phyloP scores from a whole-genome alignment of 64 coral and sea anemone species.

The Montipora efflorescens region DNA sequence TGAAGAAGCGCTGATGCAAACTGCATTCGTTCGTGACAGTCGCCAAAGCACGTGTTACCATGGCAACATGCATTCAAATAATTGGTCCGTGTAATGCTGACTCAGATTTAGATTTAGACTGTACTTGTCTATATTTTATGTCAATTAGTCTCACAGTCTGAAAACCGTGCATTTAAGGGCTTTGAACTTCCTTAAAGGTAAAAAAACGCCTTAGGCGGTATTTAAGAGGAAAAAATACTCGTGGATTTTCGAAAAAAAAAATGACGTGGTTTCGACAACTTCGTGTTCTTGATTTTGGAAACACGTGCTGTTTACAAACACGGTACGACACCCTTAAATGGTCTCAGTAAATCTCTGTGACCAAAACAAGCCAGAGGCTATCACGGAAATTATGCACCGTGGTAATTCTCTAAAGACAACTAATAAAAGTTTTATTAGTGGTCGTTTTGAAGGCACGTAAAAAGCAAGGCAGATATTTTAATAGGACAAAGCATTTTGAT shows the following conservation, averaged over 20 bases:
- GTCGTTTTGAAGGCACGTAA: not conserved
- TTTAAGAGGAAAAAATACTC: not conserved
- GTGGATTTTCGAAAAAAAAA: not conserved
- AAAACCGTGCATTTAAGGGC: too few species aligned
- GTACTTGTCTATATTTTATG: too few species aligned
- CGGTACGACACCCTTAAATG: not conserved
- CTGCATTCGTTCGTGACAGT: not conserved
- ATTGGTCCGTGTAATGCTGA: not conserved
- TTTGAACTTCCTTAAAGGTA: not conserved
- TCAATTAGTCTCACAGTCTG: too few species aligned
- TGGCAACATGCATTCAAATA: not conserved
- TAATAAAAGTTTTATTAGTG: not conserved
- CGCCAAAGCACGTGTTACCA: not conserved
- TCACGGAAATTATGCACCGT: not conserved
- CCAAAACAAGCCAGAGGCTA: not conserved
- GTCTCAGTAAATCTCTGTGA: not conserved
- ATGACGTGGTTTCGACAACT: not conserved
- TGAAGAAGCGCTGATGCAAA: too few species aligned
- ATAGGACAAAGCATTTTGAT: not conserved
- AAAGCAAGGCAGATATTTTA: not conserved
- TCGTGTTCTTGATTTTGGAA: not conserved
- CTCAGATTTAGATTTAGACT: too few species aligned
- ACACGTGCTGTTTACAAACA: not conserved
- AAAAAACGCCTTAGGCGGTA: not conserved
- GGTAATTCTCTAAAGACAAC: not conserved